phyloP scores from a whole-genome alignment of 2,797 vertebrate genomes.

The Balearica regulorum region DNA sequence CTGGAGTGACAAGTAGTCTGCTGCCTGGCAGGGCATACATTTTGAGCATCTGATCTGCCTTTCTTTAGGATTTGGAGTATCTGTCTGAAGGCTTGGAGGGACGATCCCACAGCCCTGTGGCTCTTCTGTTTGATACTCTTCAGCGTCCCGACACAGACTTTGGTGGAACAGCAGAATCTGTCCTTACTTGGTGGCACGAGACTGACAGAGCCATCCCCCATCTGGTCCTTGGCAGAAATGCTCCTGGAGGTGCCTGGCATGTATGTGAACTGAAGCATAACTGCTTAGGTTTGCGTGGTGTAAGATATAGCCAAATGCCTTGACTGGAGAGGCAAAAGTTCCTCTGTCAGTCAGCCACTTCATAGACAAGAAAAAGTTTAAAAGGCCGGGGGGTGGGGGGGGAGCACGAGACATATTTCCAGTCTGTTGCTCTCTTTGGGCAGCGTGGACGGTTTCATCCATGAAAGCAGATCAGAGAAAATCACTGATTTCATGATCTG shows the following conservation, averaged over 20 bases:
- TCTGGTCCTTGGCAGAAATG: conserved; percentile 76
- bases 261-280: conserved; percentile 56
- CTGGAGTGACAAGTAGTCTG: neutral
- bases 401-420: neutral
- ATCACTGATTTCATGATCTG: neutral
- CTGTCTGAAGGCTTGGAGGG: conserved; percentile 83
- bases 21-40: neutral
- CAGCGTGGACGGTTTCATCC: neutral
- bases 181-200: conserved; percentile 73
- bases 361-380: neutral
- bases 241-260: conserved; percentile 81
- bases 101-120: conserved; percentile 74
- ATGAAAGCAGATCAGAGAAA: neutral
- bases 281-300: neutral
- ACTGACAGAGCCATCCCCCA: conserved; percentile 69
- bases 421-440: neutral
- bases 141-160: conserved; percentile 79
- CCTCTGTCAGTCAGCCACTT: neutral
- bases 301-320: neutral
- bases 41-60: neutral
- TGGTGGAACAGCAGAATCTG: conserved; percentile 69
- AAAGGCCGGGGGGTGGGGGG: neutral
- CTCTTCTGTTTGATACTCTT: conserved; percentile 79
- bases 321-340: neutral
- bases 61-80: conserved; percentile 76